Conservation (phyloP, 1,140 invertebrate genomes). For the Lithobius niger region DNA sequence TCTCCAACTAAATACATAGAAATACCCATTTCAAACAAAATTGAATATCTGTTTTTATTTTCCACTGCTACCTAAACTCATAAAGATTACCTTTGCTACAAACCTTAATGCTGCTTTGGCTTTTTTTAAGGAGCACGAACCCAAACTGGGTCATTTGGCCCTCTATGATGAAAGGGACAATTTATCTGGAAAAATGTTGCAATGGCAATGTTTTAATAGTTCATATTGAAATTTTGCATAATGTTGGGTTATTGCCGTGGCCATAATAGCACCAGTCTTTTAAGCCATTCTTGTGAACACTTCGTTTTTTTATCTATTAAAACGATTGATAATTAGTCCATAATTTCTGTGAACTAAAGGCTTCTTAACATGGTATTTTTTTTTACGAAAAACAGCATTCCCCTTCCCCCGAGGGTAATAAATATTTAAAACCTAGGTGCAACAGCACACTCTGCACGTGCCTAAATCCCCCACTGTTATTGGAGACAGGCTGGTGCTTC, state of each 20-base stretch:
- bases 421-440: background rate
- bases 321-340: constrained; percentile 4
- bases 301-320: constrained; percentile 29
- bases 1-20: background rate
- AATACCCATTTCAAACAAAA: too few species aligned
- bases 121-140: constrained; percentile 12
- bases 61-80: too few species aligned
- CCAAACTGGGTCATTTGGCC: constrained; percentile 16
- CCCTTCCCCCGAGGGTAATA: constrained; percentile 20
- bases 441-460: too few species aligned
- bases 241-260: constrained; percentile 43
- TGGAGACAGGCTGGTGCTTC: too few species aligned
- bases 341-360: constrained; percentile 18
- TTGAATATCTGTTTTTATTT: too few species aligned
- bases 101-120: background rate
- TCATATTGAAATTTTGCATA: constrained; percentile 9
- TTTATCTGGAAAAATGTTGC: constrained; percentile 7
- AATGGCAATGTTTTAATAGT: constrained; percentile 3
- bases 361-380: constrained; percentile 16
- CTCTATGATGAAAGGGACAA: constrained; percentile 15
- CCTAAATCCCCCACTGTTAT: too few species aligned
- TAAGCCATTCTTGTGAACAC: constrained; percentile 56
- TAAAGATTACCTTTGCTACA: background rate
- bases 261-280: constrained; percentile 60
- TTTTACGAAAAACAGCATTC: constrained; percentile 23